These are phyloP conservation scores for Porites divaricata DNA, from an alignment of 92 coral and sea anemone genomes.

Conservation along the genomic window DNA sequence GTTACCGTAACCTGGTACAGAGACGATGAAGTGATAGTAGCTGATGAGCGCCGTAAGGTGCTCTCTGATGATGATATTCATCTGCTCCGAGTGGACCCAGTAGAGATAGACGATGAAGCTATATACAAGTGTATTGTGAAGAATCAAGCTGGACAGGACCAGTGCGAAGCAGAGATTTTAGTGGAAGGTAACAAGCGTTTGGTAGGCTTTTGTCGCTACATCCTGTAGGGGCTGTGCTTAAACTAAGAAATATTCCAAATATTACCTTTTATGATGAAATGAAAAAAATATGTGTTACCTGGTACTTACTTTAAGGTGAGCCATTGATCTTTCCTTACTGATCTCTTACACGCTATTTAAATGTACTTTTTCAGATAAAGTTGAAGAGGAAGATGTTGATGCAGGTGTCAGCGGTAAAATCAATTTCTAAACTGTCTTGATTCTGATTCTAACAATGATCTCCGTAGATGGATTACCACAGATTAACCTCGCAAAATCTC, in stretches of 20 bases:
- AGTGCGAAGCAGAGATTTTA: constrained; percentile 78
- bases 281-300: background rate
- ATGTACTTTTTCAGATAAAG: constrained; percentile 30
- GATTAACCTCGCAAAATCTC: too few species aligned
- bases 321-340: background rate
- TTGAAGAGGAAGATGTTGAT: constrained; percentile 22
- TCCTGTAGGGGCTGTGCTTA: background rate
- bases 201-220: background rate
- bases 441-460: background rate
- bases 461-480: too few species aligned
- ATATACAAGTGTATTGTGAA: constrained; percentile 85
- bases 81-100: constrained; percentile 63
- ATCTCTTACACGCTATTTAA: background rate
- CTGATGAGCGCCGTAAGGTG: constrained; percentile 55
- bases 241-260: background rate
- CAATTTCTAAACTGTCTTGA: background rate
- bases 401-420: constrained; percentile 12
- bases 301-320: background rate
- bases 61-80: constrained; percentile 67
- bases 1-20: constrained; percentile 73
- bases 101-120: constrained; percentile 79
- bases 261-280: background rate
- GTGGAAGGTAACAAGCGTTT: constrained; percentile 69
- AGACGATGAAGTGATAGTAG: constrained; percentile 62
- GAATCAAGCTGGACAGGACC: constrained; percentile 79